Conservation (phyloP, 2,797 vertebrate genomes). For the Champsocephalus esox region DNA sequence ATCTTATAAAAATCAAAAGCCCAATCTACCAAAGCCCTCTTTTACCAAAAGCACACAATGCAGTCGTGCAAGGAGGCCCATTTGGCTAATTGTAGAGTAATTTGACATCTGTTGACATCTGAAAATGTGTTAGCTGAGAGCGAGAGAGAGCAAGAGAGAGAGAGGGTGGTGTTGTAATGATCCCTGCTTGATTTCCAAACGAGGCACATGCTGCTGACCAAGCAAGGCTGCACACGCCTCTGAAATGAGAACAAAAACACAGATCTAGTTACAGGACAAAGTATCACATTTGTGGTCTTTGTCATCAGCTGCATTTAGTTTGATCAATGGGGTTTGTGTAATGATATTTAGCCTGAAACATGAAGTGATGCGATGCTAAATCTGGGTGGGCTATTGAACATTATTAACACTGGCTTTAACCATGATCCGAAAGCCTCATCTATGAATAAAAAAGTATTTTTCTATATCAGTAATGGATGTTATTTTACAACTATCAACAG, state of each 20-base stretch:
- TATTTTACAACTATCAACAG: slow-evolving; percentile 32
- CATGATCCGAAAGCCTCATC: slow-evolving; percentile 4
- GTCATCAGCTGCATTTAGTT: slow-evolving; percentile 69
- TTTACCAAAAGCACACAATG: slow-evolving; percentile 68
- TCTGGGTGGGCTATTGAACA: slow-evolving; percentile 68
- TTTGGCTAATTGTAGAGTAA: slow-evolving; percentile 81
- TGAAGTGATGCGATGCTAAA: slow-evolving; percentile 72
- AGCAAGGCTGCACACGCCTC: slow-evolving; percentile 60
- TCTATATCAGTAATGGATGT: slow-evolving; percentile 9
- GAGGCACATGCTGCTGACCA: slow-evolving; percentile 72
- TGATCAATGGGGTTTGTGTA: slow-evolving; percentile 72
- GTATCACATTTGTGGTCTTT: slow-evolving; percentile 74
- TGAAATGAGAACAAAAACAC: slow-evolving; percentile 80
- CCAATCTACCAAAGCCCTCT: slow-evolving; percentile 62
- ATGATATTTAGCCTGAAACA: slow-evolving; percentile 73
- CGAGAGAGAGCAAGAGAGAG: slow-evolving; percentile 9
- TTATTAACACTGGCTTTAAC: neutral
- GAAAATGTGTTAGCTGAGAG: slow-evolving; percentile 70
- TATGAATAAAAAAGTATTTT: slow-evolving; percentile 1
- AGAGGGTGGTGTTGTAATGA: slow-evolving; percentile 68
- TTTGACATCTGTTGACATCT: slow-evolving; percentile 83
- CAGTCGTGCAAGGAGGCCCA: slow-evolving; percentile 70
- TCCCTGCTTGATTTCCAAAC: slow-evolving; percentile 80
- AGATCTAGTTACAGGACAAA: slow-evolving; percentile 73
- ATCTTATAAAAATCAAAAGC: slow-evolving; percentile 77